Percentiles rank a stretch among this genome's conserved stretches.
These are phyloP conservation scores for Trissonchulus latispiculum DNA, from an alignment of 2,888 invertebrate genomes.

Conservation along the genomic window DNA sequence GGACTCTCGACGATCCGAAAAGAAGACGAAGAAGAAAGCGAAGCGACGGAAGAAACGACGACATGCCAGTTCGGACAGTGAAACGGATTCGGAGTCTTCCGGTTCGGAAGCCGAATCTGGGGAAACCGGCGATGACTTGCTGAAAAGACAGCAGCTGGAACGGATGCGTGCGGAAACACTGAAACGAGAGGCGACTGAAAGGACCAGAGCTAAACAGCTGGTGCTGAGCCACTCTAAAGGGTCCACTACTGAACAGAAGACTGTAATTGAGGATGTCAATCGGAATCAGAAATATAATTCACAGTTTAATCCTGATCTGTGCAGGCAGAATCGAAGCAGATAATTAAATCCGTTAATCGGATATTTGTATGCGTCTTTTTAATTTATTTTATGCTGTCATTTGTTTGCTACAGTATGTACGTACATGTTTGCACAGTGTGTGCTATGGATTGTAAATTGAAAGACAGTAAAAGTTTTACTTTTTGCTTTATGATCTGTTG, in stretches of 20 bases:
- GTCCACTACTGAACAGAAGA: not conserved
- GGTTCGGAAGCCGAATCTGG: not conserved
- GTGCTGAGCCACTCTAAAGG: conserved; percentile 55
- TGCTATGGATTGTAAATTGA: conserved; percentile 24
- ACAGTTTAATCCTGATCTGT: conserved; percentile 74
- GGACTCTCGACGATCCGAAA: too few species aligned
- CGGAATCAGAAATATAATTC: conserved; percentile 78
- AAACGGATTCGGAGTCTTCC: not conserved
- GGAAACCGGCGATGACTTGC: too few species aligned
- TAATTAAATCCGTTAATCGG: too few species aligned
- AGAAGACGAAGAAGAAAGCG: not conserved
- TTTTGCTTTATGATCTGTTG: too few species aligned
- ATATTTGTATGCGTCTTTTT: too few species aligned
- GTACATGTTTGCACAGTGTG: too few species aligned
- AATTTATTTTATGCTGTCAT: too few species aligned
- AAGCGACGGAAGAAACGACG: not conserved
- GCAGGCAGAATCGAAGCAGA: conserved; percentile 38
- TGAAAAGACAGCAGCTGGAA: not conserved
- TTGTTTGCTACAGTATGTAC: too few species aligned
- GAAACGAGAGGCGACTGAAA: conserved; percentile 68
- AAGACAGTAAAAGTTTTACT: too few species aligned
- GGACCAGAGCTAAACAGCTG: conserved; percentile 59
- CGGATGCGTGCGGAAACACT: conserved; percentile 65
- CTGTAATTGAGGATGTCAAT: conserved; percentile 28
- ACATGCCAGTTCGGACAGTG: not conserved